Percentiles rank a stretch among this genome's conserved stretches.
phyloP scores from a whole-genome alignment of 2,888 invertebrate species.

The Notodonta dromedarius region DNA sequence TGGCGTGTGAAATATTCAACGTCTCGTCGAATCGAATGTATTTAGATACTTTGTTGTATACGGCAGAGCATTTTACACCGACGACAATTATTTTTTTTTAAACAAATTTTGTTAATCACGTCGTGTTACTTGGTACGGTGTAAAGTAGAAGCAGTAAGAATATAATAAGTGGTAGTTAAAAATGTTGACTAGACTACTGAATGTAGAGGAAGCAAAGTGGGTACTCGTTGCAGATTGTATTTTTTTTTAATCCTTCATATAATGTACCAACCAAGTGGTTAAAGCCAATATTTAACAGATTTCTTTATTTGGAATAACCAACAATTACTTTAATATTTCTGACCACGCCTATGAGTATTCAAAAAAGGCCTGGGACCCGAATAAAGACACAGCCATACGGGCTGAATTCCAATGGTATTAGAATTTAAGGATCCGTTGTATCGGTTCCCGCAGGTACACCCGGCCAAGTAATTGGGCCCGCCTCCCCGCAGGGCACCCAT shows the following conservation, averaged over 20 bases:
- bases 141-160: neutral
- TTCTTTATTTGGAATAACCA: too few species aligned
- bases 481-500: conserved; percentile 65
- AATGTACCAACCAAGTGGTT: too few species aligned
- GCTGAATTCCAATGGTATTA: conserved; percentile 27
- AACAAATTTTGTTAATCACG: too few species aligned
- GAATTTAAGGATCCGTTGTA: conserved; percentile 31
- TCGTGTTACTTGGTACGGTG: neutral
- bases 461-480: conserved; percentile 64
- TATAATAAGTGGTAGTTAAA: neutral
- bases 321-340: too few species aligned
- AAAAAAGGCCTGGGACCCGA: neutral
- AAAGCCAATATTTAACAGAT: too few species aligned
- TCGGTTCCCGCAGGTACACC: conserved; percentile 51
- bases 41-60: conserved; percentile 25
- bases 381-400: neutral
- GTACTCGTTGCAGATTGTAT: neutral
- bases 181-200: neutral
- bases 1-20: conserved; percentile 68
- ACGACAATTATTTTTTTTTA: neutral
- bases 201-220: neutral
- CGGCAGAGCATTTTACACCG: neutral
- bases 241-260: neutral
- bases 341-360: neutral
- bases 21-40: conserved; percentile 57